These are phyloP conservation scores for Propithecus perrieri DNA, from an alignment of 2,797 vertebrate species.

Conservation along the genomic window DNA sequence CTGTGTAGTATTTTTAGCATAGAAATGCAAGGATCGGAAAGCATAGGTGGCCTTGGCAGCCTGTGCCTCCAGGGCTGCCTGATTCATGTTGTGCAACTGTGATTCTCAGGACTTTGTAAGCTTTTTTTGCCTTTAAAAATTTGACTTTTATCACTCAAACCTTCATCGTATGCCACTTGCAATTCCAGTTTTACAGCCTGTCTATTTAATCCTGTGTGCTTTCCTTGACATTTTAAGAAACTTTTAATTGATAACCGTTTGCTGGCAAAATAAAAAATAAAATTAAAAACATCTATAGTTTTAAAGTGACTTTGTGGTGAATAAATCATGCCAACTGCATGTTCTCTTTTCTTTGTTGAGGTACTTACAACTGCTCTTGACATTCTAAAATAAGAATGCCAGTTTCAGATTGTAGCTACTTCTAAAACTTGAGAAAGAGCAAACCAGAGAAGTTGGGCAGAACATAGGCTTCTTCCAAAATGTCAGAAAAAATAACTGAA, in stretches of 20 bases:
- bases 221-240: constrained; percentile 63
- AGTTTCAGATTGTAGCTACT: not conserved
- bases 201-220: not conserved
- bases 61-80: not conserved
- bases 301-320: constrained; percentile 33
- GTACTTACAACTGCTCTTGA: not conserved
- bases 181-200: not conserved
- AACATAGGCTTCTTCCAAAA: constrained; percentile 30
- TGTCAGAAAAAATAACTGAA: not conserved
- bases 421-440: constrained; percentile 11
- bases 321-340: not conserved
- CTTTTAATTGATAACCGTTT: constrained; percentile 55
- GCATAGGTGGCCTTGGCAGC: not conserved
- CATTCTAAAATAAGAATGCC: constrained; percentile 53
- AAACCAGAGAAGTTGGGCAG: not conserved
- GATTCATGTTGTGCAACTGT: not conserved
- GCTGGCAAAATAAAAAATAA: constrained; percentile 42
- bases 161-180: not conserved
- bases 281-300: constrained; percentile 43
- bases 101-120: not conserved
- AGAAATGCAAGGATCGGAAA: not conserved
- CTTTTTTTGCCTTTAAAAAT: not conserved
- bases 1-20: not conserved
- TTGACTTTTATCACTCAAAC: not conserved
- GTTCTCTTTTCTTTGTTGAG: not conserved